These are phyloP conservation scores for Eupithecia subumbrata DNA, from an alignment of 2,888 invertebrate species.

Conservation along the genomic window DNA sequence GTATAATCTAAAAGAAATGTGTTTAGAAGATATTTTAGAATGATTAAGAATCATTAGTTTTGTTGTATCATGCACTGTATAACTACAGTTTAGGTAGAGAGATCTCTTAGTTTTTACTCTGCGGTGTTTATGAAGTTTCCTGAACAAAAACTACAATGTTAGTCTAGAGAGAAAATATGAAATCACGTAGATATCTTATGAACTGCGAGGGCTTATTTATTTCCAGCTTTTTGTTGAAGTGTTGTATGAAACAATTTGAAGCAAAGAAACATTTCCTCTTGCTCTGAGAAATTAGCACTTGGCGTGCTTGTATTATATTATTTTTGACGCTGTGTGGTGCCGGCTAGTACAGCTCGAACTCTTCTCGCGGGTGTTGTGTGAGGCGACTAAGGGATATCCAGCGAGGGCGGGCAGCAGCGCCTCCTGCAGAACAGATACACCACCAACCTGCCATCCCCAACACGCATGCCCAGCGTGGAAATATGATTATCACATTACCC, in stretches of 20 bases:
- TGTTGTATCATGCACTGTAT: neutral
- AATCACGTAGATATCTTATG: slow-evolving; percentile 18
- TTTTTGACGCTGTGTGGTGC: neutral
- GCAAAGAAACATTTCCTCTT: neutral
- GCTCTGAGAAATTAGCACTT: neutral
- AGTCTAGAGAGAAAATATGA: slow-evolving; percentile 25
- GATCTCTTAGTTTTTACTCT: neutral
- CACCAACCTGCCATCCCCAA: too few relatives aligned
- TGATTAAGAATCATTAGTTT: neutral
- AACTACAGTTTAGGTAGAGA: neutral
- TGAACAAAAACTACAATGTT: slow-evolving; percentile 6
- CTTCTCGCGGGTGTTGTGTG: too few relatives aligned
- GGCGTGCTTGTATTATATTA: neutral
- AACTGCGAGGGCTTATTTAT: neutral
- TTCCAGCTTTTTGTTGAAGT: neutral
- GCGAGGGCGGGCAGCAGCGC: too few relatives aligned
- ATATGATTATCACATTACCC: neutral
- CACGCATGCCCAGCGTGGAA: too few relatives aligned
- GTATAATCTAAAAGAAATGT: neutral
- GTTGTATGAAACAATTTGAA: neutral
- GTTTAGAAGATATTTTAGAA: neutral
- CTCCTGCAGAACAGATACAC: too few relatives aligned
- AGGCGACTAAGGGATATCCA: too few relatives aligned
- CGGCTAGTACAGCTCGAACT: neutral
- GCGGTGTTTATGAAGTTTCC: neutral